Base-by-base conservation (phyloP, 1,140 invertebrate genomes). In the Orchestia grillus region DNA sequence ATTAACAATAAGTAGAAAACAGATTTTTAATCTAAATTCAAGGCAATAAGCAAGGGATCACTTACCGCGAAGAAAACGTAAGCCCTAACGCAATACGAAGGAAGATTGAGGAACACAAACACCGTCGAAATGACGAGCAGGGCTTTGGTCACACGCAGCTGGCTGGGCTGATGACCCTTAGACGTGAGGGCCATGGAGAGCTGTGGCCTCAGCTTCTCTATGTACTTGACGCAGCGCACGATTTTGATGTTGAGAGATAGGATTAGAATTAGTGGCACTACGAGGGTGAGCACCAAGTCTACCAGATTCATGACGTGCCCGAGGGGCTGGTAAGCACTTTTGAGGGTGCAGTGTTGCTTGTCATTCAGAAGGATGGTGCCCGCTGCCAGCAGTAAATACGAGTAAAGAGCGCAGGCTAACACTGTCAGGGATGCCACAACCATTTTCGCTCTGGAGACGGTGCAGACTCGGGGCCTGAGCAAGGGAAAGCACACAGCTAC, bases 401-500 rank as follows among this genome's bases (percentile, higher is more conserved):
- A 97, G 97, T 98, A 98, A 1, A 98, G 96, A 0, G 98, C 44
- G 36, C 98, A 96, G 0, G 98, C 98, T 8, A 88, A 42, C 4
- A 98, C 19, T 0, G 97, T 98, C 0, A 99, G 97, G 0, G 97
- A 97, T 0, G 97, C 92, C 0, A 99, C 97, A 0, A 98, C 98
- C 0, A 97, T 97, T 97, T 98, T 98, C 0, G 99, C 98, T 40
- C 98, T 97, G 0, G 98, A 97, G 0, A 98, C 98, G 0, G 99
- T 99, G 97, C 99, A 99, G 97, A 98, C 98, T 8, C 98, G 98
- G 77, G 98, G 98, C 1, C 98, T 97, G 87, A 98, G 98, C 87
- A 99, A 97, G 0, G 99, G 99, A 97, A 98, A 98, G 96, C 98
- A 98, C 0, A 99, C 97, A 0, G 98, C 98, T 15, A 99, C 98